Conservation (phyloP, 2,888 invertebrate genomes). For the Hypomecis punctinalis region DNA sequence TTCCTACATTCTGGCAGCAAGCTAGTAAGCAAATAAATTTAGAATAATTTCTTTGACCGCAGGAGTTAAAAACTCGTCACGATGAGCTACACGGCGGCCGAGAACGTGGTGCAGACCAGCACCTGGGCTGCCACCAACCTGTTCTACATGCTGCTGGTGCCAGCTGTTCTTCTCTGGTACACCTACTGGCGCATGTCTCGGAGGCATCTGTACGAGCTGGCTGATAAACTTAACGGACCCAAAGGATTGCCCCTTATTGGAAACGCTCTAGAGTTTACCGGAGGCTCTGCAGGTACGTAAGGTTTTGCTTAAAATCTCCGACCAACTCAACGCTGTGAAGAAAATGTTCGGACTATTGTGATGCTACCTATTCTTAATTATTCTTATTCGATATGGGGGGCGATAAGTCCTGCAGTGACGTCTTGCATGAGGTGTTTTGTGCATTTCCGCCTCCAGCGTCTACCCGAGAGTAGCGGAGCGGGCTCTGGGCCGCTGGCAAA, state of each 20-base stretch:
- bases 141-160: constrained; percentile 90
- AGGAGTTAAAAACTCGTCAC: constrained; percentile 39
- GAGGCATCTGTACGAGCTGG: constrained; percentile 89
- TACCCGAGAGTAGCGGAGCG: no score
- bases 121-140: constrained; percentile 87
- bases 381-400: no score
- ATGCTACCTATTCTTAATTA: no score
- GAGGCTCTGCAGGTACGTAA: constrained; percentile 88
- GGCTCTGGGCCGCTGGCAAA: no score
- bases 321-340: no score
- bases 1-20: no score
- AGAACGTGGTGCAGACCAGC: constrained; percentile 71
- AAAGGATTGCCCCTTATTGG: constrained; percentile 89
- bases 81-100: constrained; percentile 76
- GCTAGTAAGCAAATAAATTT: no score
- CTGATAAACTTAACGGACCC: constrained; percentile 90
- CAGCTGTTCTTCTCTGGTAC: constrained; percentile 89
- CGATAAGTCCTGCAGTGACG: no score
- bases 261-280: constrained; percentile 90
- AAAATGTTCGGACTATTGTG: no score
- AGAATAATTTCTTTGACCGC: not conserved
- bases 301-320: not conserved
- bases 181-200: constrained; percentile 91
- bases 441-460: no score
- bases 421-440: no score